Base-by-base conservation (phyloP, 1,140 invertebrate genomes). In the Panulirus ornatus region DNA sequence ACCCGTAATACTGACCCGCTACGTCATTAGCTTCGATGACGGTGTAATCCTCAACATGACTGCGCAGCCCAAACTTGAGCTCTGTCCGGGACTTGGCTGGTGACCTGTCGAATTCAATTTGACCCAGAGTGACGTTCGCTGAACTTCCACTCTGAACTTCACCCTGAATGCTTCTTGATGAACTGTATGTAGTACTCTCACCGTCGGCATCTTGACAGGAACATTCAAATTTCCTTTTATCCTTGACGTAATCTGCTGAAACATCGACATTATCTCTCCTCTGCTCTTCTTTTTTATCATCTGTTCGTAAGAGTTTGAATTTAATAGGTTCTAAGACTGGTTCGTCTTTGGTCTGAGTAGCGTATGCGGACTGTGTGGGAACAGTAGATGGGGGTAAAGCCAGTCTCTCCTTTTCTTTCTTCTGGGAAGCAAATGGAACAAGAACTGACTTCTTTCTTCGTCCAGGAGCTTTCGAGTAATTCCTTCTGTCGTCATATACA, bases 401-500 rank as follows among this genome's bases (percentile, higher is more conserved):
- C 8, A 47, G 76, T n/a, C 42, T 42, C 38, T 51, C 42, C 19
- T 79, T 42, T 47, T 51, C 27, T 9, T 6, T 30, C 38, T 42
- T n/a, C 30, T 47, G 9, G 1, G 54, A 2, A 54, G 2, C 54
- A 2, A 38, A 6, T 2, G 81, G 54, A 30, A 58, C 42, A 30
- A 83, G 11, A 0, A 83, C 47, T 14, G 51, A 38, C 14, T 30
- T 51, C 70, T 44, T 42, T 47, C 42, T 79, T 14, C 38, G 27
- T 42, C 27, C 1, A 0, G 40, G 40, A 44, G 76, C 38, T 47
- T 42, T 42, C 8, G 58, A 27, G 40, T 78, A 78, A 30, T 78
- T 78, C 36, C 75, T 78, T 47, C 75, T 78, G 40, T 78, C 75
- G 9, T 78, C 75, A 47, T 78, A 78, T 27, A 78, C n/a, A 22